Conservation (phyloP, 2,113 vertebrate genomes). For the Macrotis lagotis region DNA sequence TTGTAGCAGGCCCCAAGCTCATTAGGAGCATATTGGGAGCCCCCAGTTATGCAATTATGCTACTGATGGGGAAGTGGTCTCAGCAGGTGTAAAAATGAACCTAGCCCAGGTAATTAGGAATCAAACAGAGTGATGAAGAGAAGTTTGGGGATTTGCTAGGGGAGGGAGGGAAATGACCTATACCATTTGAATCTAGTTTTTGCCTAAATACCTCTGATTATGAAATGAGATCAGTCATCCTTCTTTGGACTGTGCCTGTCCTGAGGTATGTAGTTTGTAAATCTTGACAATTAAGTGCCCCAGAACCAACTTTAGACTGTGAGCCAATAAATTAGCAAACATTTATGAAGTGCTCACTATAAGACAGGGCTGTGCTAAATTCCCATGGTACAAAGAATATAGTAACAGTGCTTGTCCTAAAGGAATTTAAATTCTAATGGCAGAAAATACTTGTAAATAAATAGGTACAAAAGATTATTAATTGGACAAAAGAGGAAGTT, state of each 20-base stretch:
- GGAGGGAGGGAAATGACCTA: neutral
- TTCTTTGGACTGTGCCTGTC: neutral
- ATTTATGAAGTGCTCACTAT: neutral
- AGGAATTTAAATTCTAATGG: neutral
- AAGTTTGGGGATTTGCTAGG: neutral
- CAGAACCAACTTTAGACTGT: neutral
- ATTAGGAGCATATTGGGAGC: conserved; percentile 49
- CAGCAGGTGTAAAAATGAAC: conserved; percentile 45
- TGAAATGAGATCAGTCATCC: neutral
- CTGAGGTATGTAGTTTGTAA: neutral
- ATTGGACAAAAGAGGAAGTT: neutral
- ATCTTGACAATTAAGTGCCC: neutral
- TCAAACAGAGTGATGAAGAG: neutral
- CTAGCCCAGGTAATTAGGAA: conserved; percentile 32
- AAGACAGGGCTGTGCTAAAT: neutral
- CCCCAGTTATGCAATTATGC: neutral
- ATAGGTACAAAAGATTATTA: neutral
- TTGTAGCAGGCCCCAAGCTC: conserved; percentile 49
- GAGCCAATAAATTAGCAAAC: neutral
- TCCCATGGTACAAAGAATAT: neutral
- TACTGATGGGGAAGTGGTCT: neutral
- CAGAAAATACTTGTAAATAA: neutral
- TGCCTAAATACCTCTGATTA: neutral
- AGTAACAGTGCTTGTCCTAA: neutral
- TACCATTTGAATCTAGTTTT: neutral